Percentiles rank a stretch among this genome's conserved stretches.
phyloP scores from a whole-genome alignment of 2,113 vertebrate species.

The Corydoras maculifer region DNA sequence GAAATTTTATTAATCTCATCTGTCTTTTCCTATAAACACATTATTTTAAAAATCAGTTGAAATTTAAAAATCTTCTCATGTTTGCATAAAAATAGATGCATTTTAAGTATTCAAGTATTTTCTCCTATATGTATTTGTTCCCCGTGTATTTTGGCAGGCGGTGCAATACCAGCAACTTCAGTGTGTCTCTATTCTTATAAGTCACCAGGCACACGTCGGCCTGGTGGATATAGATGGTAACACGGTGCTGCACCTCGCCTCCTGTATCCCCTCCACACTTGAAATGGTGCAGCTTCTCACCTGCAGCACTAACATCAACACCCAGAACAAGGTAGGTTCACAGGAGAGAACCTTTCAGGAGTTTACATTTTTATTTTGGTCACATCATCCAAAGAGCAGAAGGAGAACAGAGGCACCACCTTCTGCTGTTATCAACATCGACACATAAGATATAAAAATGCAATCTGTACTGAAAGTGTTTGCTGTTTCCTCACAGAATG shows the following conservation, averaged over 20 bases:
- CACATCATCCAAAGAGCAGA: no score
- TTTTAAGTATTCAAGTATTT: not conserved
- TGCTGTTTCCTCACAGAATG: no score
- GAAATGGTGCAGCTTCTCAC: conserved; percentile 66
- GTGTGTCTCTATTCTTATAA: conserved; percentile 70
- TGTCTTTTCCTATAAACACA: conserved; percentile 46
- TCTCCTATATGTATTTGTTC: no score
- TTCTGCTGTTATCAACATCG: no score
- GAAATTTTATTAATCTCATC: no score
- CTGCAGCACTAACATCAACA: conserved; percentile 66
- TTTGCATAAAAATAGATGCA: not conserved
- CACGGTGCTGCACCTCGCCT: conserved; percentile 81
- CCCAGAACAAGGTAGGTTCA: conserved; percentile 75
- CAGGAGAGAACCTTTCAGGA: not conserved
- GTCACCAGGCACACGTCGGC: conserved; percentile 75
- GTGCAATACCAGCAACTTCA: conserved; percentile 79
- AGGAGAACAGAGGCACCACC: no score
- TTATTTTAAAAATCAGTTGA: no score
- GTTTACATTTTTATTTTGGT: no score
- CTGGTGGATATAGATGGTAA: conserved; percentile 70
- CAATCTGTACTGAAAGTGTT: no score
- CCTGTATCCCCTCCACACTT: conserved; percentile 53
- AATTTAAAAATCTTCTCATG: no score
- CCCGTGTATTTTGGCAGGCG: conserved; percentile 63
- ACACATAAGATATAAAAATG: no score